Evolutionary conservation across 2,888 invertebrate species (phyloP), one percentile per base, ranked within the genome.

Genomic region (Vanessa cardui): DNA sequence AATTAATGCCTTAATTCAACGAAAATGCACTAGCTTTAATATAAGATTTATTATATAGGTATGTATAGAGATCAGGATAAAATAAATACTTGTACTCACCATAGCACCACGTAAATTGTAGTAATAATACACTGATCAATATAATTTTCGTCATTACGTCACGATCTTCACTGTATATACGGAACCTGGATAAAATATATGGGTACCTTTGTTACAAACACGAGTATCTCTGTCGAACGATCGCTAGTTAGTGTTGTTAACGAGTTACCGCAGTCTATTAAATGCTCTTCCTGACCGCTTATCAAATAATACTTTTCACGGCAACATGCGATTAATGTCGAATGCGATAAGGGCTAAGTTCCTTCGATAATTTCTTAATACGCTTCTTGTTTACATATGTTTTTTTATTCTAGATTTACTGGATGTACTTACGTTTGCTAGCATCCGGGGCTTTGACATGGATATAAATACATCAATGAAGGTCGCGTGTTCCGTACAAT

Each of bases 141-240:
- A 80, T 72, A 67, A 83, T 77, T 15, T 6, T 50, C 79, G 77
- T 84, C 87, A 82, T 89, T 72, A 75, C n/a, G 52, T 83, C 79
- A 74, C 77, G 69, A 63, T 45, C 59, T 73, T 73, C 73, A 74
- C 69, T 73, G 71, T 45, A 68, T 62, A 58, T 56, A n/a, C 71
- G 58, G 78, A 80, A 77, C 69, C 69, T 79, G 75, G 59, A 60
- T 47, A 63, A 72, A 77, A 69, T 74, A 77, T 70, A 20, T 12
- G 60, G 49, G 16, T 62, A 62, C 58, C 47, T 58, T 62, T 54
- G 50, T 65, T 64, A 47, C 31, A 46, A 44, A 65, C 68, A 63
- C 69, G 59, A 69, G 69, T 46, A 54, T 46, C 58, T 65, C 50
- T 44, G 49, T 56, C 68, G 74, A 70, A 62, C 61, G 70, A 8